Evolutionary conservation across 2,888 invertebrate genomes (phyloP), one percentile per base, ranked within the genome.

Genomic region (Agonopterix arenella): DNA sequence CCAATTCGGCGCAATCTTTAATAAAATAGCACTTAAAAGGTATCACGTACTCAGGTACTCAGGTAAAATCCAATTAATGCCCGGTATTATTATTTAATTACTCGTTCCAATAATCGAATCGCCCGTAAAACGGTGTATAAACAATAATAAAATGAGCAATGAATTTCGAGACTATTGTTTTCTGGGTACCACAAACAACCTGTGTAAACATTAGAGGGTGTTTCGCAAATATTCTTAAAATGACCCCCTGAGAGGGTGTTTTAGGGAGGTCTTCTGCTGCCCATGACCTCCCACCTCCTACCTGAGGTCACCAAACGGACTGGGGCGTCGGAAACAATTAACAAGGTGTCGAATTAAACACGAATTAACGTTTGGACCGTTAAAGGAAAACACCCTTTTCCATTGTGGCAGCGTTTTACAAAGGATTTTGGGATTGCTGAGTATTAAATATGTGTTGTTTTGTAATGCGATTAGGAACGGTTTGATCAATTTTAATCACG

Each of bases 341-440:
- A 89, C 89, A 83, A 89, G 89, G 89, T 89, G 89, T 89, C 89
- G 89, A 89, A 89, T 89, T 89, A 89, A 84, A 89, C 84, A 81
- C 84, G 83, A 86, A 85, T 89, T 89, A 89, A 83, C 85, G 85
- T 76, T 81, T 72, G 68, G 73, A 78, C 80, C 83, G 84, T 85
- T 83, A 85, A 81, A 84, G 84, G 84, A 84, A 82, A 83, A 80
- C 72, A 82, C 85, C 89, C 86, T 86, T 88, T 84, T 80, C 84
- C 85, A 86, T 88, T 89, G 85, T 83, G 70, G 70, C 68, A 66
- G 65, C 76, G 73, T 74, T 81, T 80, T 79, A 81, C 82, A 80
- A 84, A 85, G 85, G 85, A 84, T 85, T 84, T 86, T 70, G 76
- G 84, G 82, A 84, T 84, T 82, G 82, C 81, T 82, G 80, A 85